phyloP scores from a whole-genome alignment of 2,888 invertebrate species.

The Rotaria macrura region DNA sequence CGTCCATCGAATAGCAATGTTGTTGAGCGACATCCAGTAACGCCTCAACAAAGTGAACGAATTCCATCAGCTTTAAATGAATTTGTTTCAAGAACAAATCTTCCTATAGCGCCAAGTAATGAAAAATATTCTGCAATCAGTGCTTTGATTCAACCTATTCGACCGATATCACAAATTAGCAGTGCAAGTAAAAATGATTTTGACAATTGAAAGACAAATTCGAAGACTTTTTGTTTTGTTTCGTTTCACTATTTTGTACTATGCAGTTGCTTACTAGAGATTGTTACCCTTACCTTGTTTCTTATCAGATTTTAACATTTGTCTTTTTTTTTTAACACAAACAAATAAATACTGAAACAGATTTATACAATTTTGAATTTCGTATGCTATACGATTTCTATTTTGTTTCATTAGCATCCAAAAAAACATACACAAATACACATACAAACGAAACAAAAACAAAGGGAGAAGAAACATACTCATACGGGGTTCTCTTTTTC shows the following conservation, averaged over 20 bases:
- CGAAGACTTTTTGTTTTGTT: background rate
- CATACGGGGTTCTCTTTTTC: background rate
- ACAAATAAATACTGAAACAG: background rate
- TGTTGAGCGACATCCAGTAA: background rate
- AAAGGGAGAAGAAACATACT: background rate
- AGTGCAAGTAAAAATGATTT: background rate
- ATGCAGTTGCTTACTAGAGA: background rate
- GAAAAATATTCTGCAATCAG: background rate
- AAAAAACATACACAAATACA: background rate
- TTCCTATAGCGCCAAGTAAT: background rate
- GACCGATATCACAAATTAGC: background rate
- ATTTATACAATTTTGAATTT: background rate
- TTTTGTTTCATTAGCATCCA: background rate
- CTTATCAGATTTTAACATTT: background rate
- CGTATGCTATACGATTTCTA: no score
- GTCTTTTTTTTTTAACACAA: background rate
- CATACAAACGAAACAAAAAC: background rate
- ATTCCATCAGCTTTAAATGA: background rate
- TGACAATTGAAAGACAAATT: background rate
- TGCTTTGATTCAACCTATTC: background rate
- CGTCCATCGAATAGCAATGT: background rate
- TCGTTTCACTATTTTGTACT: background rate
- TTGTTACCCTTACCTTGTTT: background rate
- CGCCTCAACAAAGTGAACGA: background rate
- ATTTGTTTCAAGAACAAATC: background rate